These are phyloP conservation scores for Toxonevra muliebris DNA, from an alignment of 2,888 invertebrate genomes.

Conservation along the genomic window DNA sequence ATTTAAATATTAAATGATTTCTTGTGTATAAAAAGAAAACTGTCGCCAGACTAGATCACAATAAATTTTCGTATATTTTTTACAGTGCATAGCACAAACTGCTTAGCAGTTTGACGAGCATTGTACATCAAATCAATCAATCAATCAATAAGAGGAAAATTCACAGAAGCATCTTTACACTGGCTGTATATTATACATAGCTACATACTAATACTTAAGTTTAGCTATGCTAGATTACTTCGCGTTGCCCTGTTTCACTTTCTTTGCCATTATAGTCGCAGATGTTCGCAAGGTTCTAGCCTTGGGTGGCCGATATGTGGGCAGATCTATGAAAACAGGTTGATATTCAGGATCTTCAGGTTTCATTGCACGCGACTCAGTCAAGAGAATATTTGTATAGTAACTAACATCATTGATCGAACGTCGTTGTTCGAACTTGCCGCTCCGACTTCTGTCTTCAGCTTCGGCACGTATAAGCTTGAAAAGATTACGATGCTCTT, in stretches of 20 bases:
- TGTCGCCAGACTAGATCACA: conserved; percentile 24
- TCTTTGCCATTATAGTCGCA: no score
- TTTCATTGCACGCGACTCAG: conserved; percentile 53
- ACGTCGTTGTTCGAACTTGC: conserved; percentile 25
- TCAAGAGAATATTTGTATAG: conserved; percentile 54
- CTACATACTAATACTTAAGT: no score
- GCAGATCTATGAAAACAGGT: conserved; percentile 68
- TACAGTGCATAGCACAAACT: neutral
- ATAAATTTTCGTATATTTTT: neutral
- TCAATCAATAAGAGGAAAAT: no score
- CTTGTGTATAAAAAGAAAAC: neutral
- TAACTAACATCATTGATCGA: conserved; percentile 49
- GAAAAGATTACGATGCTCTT: conserved; percentile 57
- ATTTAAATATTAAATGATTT: neutral
- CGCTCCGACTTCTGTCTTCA: conserved; percentile 9
- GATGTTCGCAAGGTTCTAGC: neutral
- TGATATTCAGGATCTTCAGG: conserved; percentile 57
- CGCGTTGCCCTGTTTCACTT: no score
- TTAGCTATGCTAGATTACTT: no score
- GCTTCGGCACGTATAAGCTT: conserved; percentile 50
- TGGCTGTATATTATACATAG: no score
- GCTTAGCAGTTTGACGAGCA: neutral
- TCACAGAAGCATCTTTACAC: neutral
- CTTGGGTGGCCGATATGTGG: conserved; percentile 68
- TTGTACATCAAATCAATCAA: no score